These are phyloP conservation scores for Cylloceria caligata DNA, from an alignment of 2,888 invertebrate species.

Conservation along the genomic window DNA sequence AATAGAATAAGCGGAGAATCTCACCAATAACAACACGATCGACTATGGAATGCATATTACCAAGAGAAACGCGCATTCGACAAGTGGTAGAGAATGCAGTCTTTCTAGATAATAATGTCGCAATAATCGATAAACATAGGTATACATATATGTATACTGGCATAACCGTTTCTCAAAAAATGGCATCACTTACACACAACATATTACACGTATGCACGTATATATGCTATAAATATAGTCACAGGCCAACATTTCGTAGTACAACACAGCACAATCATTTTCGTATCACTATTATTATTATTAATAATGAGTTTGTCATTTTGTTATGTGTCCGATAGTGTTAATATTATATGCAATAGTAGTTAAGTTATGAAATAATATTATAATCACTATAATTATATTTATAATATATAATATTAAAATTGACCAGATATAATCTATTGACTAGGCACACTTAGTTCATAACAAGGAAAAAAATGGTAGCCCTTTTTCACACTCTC, in stretches of 20 bases:
- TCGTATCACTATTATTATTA: slow-evolving; percentile 80
- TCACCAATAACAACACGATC: slow-evolving; percentile 54
- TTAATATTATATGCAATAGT: slow-evolving; percentile 75
- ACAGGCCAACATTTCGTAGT: slow-evolving; percentile 85
- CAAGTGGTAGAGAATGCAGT: slow-evolving; percentile 51
- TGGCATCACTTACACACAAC: slow-evolving; percentile 80
- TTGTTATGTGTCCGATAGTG: slow-evolving; percentile 73
- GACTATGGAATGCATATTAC: slow-evolving; percentile 28
- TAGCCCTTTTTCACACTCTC: slow-evolving; percentile 70
- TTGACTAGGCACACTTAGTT: slow-evolving; percentile 89
- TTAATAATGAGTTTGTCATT: slow-evolving; percentile 65
- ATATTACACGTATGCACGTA: slow-evolving; percentile 77
- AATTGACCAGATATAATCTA: slow-evolving; percentile 88
- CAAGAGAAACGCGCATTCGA: slow-evolving; percentile 58
- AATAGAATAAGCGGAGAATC: slow-evolving; percentile 42
- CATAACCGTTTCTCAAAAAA: slow-evolving; percentile 65
- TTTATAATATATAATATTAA: slow-evolving; percentile 83
- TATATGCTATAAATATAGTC: slow-evolving; percentile 82
- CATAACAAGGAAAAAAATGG: slow-evolving; percentile 87
- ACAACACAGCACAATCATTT: slow-evolving; percentile 85
- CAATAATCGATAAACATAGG: slow-evolving; percentile 56
- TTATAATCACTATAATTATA: slow-evolving; percentile 81
- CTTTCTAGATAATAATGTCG: slow-evolving; percentile 50
- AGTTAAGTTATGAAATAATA: slow-evolving; percentile 80
- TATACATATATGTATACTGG: slow-evolving; percentile 19